phyloP scores from a whole-genome alignment of 2,797 vertebrate species.

The Poeciliopsis presidionis region DNA sequence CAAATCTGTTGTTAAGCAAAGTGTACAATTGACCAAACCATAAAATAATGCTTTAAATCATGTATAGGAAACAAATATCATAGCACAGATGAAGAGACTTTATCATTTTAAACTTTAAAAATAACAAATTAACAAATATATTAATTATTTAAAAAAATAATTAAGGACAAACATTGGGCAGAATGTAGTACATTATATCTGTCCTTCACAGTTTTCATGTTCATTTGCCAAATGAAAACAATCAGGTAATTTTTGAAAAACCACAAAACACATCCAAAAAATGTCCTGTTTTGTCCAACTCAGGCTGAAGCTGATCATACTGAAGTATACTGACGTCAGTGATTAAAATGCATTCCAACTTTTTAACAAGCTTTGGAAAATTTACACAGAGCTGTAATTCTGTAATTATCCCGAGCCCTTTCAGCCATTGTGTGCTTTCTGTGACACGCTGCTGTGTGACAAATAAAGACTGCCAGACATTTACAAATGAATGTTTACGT shows the following conservation, averaged over 20 bases:
- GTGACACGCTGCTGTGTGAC: conserved; percentile 4
- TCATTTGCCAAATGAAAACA: neutral
- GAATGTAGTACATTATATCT: neutral
- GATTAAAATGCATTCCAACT: neutral
- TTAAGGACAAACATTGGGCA: neutral
- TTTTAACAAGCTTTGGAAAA: neutral
- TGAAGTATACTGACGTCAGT: neutral
- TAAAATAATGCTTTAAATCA: neutral
- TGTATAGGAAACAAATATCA: neutral
- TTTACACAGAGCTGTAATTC: neutral
- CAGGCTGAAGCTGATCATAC: too few relatives aligned
- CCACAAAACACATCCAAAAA: neutral
- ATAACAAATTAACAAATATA: neutral
- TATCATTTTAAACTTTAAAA: neutral
- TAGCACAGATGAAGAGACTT: neutral
- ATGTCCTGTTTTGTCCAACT: neutral
- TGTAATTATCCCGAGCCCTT: neutral
- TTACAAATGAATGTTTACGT: conserved; percentile 7
- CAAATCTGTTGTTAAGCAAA: neutral
- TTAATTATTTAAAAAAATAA: neutral
- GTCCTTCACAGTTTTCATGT: neutral
- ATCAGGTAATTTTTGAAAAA: neutral
- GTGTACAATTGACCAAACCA: neutral
- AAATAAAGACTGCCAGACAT: conserved; percentile 10
- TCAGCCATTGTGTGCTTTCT: neutral